Evolutionary conservation across 1,140 invertebrate species (phyloP).

Genomic region (Bombus consobrinus): DNA sequence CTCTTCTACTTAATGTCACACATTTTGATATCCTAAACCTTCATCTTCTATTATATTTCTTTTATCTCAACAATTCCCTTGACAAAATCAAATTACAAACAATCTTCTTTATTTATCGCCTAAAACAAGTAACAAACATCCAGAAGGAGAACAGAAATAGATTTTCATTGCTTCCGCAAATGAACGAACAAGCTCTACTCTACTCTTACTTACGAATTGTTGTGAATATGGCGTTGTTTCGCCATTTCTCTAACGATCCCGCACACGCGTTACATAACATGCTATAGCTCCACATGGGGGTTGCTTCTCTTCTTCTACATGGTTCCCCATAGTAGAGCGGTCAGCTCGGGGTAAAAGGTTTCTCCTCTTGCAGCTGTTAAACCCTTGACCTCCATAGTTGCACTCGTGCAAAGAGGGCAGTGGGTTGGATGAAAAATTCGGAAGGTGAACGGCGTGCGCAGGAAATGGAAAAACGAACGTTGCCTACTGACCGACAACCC

Average conservation of each 20-base stretch:
- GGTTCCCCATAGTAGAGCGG: slow-evolving; percentile 26
- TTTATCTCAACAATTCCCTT: too few relatives aligned
- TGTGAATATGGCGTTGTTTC: slow-evolving; percentile 44
- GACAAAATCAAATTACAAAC: background rate
- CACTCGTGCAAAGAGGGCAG: slow-evolving; percentile 43
- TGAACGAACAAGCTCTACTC: background rate
- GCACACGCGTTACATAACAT: slow-evolving; percentile 32
- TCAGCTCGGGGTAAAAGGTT: slow-evolving; percentile 57
- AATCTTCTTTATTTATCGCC: background rate
- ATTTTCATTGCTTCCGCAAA: background rate
- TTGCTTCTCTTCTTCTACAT: slow-evolving; percentile 3
- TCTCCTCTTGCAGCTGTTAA: slow-evolving; percentile 73
- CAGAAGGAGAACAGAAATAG: too few relatives aligned
- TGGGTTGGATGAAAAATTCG: slow-evolving; percentile 42
- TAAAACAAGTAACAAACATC: background rate
- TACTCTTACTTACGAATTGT: background rate
- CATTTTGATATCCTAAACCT: too few relatives aligned
- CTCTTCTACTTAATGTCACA: too few relatives aligned
- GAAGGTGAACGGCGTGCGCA: slow-evolving; percentile 16
- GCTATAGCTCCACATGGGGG: background rate
- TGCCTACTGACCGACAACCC: slow-evolving; percentile 48
- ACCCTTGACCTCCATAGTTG: slow-evolving; percentile 74
- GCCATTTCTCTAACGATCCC: slow-evolving; percentile 51
- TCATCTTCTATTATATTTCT: too few relatives aligned
- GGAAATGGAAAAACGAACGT: slow-evolving; percentile 16